A percentile compares a stretch with the other conserved stretches of the same genome.
Evolutionary conservation across 2,888 invertebrate species (phyloP).

Genomic region (Pteria penguin): DNA sequence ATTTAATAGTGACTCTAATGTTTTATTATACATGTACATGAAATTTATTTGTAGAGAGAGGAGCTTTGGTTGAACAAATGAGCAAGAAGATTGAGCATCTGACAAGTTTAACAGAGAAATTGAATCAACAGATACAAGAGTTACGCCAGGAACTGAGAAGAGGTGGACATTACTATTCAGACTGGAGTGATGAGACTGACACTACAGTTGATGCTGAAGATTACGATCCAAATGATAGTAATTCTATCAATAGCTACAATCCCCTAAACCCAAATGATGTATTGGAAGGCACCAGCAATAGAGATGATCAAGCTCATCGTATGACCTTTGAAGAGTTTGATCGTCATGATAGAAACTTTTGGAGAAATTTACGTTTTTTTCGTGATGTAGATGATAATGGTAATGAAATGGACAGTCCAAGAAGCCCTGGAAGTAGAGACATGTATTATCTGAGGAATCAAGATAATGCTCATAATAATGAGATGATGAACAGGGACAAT

Average conservation of each 20-base stretch:
- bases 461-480: too few relatives aligned
- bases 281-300: background rate
- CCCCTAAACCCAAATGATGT: slow-evolving; percentile 7
- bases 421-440: too few relatives aligned
- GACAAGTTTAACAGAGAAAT: slow-evolving; percentile 54
- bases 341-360: slow-evolving; percentile 24
- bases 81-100: slow-evolving; percentile 60
- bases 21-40: too few relatives aligned
- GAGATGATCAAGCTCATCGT: background rate
- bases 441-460: too few relatives aligned
- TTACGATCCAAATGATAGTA: background rate
- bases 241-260: background rate
- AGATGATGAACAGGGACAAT: too few relatives aligned
- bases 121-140: slow-evolving; percentile 61
- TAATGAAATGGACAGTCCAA: too few relatives aligned
- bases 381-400: background rate
- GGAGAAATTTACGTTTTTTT: slow-evolving; percentile 11
- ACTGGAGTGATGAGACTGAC: background rate
- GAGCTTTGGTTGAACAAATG: slow-evolving; percentile 57
- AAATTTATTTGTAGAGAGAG: slow-evolving; percentile 59
- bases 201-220: background rate
- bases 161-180: background rate
- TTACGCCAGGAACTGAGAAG: slow-evolving; percentile 41
- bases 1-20: too few relatives aligned
- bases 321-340: slow-evolving; percentile 29